Base-by-base conservation (phyloP, 2,113 vertebrate genomes). In the Columba livia region DNA sequence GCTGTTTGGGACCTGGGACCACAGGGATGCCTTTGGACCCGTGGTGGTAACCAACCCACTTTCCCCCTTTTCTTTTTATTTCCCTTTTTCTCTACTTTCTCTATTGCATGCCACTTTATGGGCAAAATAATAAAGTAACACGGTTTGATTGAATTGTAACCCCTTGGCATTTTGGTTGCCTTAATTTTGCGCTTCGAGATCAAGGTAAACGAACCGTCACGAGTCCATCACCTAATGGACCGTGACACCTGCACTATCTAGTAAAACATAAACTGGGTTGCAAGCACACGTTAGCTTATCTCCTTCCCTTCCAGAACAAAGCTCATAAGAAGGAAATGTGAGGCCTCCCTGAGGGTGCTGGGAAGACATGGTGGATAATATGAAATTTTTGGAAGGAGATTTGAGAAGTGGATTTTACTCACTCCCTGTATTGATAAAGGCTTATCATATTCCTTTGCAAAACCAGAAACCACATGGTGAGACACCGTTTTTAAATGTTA, bases 361-460 rank as follows among this genome's bases (percentile, higher is more conserved):
- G 91, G 92, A 94, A 95, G 95, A 90, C 93, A 94, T 6, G 44
- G 90, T 74, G 86, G 93, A 95, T 96, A 96, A 97, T 84, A 89
- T 36, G 81, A 94, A 96, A 89, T 93, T 90, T 96, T 95, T 95
- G 96, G 97, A 97, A 96, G 36, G 65, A 95, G 94, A 94, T 94
- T 97, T 97, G 95, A 96, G 92, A 94, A 94, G 87, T 93, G 90
- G 92, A 94, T 97, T 97, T 93, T 88, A 62, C 77, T 94, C 54
- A 69, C 47, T 93, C 86, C 70, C 51, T 79, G 9, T 94, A 95
- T 95, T 92, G 91, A 96, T 94, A 96, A 95, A 90, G 79, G 83
- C 90, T 96, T 97, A 97, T 93, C 92, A 57, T 65, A 84, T 64
- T 79, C 61, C 69, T 92, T 91, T 11, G 79, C 87, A 94, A 96